These are phyloP conservation scores for Cylindroiulus punctatus DNA, from an alignment of 2,888 invertebrate species.

Conservation along the genomic window DNA sequence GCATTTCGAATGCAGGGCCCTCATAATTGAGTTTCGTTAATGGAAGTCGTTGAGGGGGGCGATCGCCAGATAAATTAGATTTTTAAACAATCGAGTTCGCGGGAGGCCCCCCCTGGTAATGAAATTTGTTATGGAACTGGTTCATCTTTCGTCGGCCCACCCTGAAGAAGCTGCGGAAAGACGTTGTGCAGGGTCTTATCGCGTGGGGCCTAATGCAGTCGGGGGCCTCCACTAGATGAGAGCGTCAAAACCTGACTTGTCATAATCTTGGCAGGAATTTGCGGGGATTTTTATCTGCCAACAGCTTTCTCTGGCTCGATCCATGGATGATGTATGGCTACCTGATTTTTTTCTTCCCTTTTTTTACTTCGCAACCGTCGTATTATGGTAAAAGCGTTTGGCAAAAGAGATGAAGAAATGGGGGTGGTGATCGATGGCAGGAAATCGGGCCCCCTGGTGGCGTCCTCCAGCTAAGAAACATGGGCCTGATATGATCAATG, in stretches of 20 bases:
- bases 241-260: neutral
- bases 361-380: neutral
- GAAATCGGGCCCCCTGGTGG: slow-evolving; percentile 2
- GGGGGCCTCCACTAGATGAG: neutral
- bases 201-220: neutral
- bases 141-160: neutral
- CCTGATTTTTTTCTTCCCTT: slow-evolving; percentile 1
- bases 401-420: neutral
- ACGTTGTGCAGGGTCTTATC: too few relatives aligned
- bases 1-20: neutral
- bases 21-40: slow-evolving; percentile 27
- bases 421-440: neutral
- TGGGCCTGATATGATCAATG: too few relatives aligned
- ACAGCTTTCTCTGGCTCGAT: slow-evolving; percentile 32
- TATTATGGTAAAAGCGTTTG: neutral
- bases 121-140: slow-evolving; percentile 9
- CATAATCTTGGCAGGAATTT: slow-evolving; percentile 20
- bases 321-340: slow-evolving; percentile 7
- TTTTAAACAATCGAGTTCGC: slow-evolving; percentile 8
- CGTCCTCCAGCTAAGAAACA: too few relatives aligned
- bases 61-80: slow-evolving; percentile 9
- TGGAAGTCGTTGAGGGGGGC: slow-evolving; percentile 12
- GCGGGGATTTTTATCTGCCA: slow-evolving; percentile 14
- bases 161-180: neutral
- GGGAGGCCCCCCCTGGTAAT: neutral